phyloP scores from a whole-genome alignment of 2,797 vertebrate species.

The Sylvilagus floridanus region DNA sequence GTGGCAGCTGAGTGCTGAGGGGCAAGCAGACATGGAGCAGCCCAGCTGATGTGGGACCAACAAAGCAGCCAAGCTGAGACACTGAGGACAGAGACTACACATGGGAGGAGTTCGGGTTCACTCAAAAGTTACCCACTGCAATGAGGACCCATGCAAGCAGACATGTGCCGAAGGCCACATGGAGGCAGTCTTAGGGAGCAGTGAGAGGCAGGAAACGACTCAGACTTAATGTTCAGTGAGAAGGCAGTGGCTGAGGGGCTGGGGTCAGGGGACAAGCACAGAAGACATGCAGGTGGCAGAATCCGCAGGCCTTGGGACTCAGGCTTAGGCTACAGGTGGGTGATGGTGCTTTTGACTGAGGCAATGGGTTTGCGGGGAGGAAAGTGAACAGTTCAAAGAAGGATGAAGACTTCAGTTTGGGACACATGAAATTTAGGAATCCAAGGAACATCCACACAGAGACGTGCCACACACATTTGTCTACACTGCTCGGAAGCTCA shows the following conservation, averaged over 20 bases:
- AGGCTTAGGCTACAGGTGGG: not conserved
- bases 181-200: not conserved
- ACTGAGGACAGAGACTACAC: not conserved
- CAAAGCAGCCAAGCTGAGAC: not conserved
- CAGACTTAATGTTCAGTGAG: conserved; percentile 2
- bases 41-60: not conserved
- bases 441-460: not conserved
- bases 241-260: not conserved
- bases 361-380: not conserved
- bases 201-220: not conserved
- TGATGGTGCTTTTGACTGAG: not conserved
- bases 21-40: not conserved
- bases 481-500: not conserved
- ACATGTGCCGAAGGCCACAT: not conserved
- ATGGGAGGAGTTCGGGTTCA: not conserved
- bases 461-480: not conserved
- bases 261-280: not conserved
- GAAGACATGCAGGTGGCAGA: not conserved
- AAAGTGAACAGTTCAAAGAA: not conserved
- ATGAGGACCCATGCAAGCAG: not conserved
- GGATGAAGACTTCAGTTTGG: not conserved
- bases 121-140: not conserved
- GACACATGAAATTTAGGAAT: not conserved
- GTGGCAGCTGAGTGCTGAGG: not conserved
- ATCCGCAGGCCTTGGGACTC: not conserved